Conservation (phyloP, 2,797 vertebrate genomes). For the Phaenicophaeus curvirostris region DNA sequence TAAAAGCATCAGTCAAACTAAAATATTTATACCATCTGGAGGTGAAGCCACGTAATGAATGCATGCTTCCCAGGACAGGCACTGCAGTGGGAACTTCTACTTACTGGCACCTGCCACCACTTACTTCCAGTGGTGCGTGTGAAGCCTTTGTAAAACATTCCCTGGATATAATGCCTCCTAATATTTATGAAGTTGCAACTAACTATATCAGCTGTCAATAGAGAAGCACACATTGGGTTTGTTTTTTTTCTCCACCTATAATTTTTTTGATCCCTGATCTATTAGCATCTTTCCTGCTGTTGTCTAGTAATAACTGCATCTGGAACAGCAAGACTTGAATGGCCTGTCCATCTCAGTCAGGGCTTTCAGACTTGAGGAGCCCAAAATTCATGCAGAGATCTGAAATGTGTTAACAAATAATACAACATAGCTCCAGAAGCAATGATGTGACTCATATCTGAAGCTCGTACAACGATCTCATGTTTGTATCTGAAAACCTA, state of each 20-base stretch:
- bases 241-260: background rate
- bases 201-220: background rate
- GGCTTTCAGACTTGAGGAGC: background rate
- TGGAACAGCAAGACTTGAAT: background rate
- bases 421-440: background rate
- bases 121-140: background rate
- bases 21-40: background rate
- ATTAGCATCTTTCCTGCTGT: background rate
- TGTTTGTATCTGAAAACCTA: background rate
- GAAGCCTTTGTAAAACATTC: background rate
- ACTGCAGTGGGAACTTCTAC: background rate
- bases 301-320: background rate
- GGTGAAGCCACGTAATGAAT: background rate
- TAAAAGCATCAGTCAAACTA: background rate
- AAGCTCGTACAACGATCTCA: background rate
- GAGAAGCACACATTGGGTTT: background rate
- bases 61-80: background rate
- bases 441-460: background rate
- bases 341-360: rapidly evolving
- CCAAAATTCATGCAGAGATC: background rate
- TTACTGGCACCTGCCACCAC: background rate
- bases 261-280: background rate
- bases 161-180: background rate
- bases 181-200: background rate
- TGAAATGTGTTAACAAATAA: background rate